Conservation (phyloP, 2,888 invertebrate genomes). For the Cataglyphis rosenhaueri region DNA sequence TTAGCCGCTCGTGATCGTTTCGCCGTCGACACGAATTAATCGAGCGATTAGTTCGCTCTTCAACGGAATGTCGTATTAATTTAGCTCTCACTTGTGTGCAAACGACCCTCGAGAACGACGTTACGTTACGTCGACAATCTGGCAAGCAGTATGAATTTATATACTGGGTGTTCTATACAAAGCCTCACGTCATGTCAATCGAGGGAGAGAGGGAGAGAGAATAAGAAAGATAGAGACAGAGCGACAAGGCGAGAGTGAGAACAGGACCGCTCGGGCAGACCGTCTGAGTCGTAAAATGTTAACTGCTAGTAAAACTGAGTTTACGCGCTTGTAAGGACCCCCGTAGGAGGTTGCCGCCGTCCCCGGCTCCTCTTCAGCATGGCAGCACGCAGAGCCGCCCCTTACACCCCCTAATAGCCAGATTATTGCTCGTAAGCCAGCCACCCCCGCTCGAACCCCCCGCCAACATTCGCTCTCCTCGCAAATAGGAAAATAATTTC, state of each 20-base stretch:
- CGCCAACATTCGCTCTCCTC: constrained; percentile 54
- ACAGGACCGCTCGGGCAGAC: constrained; percentile 74
- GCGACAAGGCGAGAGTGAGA: constrained; percentile 39
- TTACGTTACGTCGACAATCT: constrained; percentile 60
- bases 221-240: constrained; percentile 45
- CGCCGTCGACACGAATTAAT: constrained; percentile 62
- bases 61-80: constrained; percentile 79
- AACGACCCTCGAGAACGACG: constrained; percentile 72
- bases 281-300: constrained; percentile 85
- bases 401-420: constrained; percentile 80
- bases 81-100: constrained; percentile 67
- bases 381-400: constrained; percentile 71
- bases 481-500: constrained; percentile 71
- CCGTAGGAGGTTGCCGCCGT: constrained; percentile 77
- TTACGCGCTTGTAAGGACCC: constrained; percentile 85
- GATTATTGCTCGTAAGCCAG: constrained; percentile 82
- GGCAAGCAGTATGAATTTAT: constrained; percentile 36
- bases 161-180: constrained; percentile 49
- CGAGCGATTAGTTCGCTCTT: constrained; percentile 75
- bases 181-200: constrained; percentile 55
- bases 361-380: constrained; percentile 64
- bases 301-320: constrained; percentile 85
- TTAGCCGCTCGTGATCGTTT: not conserved
- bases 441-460: constrained; percentile 64
- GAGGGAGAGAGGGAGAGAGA: constrained; percentile 1